phyloP scores from a whole-genome alignment of 53 echinoderm and acorn worm genomes.

The Pentamera pediparva region DNA sequence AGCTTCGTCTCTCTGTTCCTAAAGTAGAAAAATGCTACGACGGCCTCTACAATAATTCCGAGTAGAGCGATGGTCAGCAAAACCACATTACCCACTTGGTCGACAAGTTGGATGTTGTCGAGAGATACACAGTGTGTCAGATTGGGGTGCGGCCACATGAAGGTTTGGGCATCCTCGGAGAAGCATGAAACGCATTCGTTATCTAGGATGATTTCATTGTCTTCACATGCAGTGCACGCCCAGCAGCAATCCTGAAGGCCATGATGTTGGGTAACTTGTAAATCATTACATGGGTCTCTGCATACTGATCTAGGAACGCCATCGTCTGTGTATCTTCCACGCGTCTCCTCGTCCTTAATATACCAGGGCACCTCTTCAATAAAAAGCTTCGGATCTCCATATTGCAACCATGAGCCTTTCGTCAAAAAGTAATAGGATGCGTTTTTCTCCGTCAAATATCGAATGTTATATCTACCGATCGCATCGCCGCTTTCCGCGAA shows the following conservation, averaged over 20 bases:
- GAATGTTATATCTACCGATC: conserved; percentile 59
- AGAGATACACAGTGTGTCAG: conserved; percentile 42
- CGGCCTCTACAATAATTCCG: conserved; percentile 36
- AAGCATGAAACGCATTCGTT: conserved; percentile 59
- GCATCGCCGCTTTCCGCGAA: conserved; percentile 61
- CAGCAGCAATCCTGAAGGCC: conserved; percentile 77
- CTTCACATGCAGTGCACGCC: conserved; percentile 60
- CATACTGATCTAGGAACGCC: conserved; percentile 66
- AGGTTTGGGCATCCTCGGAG: conserved; percentile 20
- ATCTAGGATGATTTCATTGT: conserved; percentile 45
- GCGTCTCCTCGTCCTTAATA: conserved; percentile 7
- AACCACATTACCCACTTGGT: conserved; percentile 43
- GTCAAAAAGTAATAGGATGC: conserved; percentile 6
- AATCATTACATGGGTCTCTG: conserved; percentile 55
- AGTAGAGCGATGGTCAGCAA: conserved; percentile 38
- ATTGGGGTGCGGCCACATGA: conserved; percentile 51
- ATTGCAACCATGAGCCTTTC: conserved; percentile 38
- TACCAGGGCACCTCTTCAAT: conserved; percentile 46
- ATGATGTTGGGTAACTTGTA: conserved; percentile 50
- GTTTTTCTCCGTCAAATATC: conserved; percentile 30
- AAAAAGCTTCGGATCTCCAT: neutral
- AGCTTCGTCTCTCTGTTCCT: conserved; percentile 60
- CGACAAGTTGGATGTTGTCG: neutral
- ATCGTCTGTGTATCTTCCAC: conserved; percentile 2
- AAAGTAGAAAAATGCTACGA: conserved; percentile 49